Percentiles rank a stretch among this genome's conserved stretches.
Conservation (phyloP, 1,140 invertebrate species). For the Drosophila ambigua region DNA sequence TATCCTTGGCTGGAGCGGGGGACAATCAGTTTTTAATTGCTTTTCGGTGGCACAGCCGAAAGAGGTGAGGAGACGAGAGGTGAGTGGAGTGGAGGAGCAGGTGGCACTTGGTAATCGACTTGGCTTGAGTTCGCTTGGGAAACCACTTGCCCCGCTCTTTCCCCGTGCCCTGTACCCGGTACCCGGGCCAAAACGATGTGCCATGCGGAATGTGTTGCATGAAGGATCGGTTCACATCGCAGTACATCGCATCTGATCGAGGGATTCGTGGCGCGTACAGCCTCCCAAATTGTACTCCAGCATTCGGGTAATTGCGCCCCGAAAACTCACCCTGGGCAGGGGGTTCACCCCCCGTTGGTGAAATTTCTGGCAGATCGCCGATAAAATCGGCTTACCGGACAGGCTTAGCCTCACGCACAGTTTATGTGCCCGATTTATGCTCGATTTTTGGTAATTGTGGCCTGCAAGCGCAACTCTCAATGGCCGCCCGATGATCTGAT, state of each 20-base stretch:
- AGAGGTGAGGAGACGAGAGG: slow-evolving; percentile 2
- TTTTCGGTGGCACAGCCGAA: slow-evolving; percentile 25
- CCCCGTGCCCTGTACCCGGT: not conserved
- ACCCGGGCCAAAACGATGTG: slow-evolving; percentile 53
- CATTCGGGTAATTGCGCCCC: slow-evolving; percentile 50
- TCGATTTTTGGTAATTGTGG: slow-evolving; percentile 47
- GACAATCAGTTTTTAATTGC: slow-evolving; percentile 78
- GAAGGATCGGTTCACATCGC: slow-evolving; percentile 20
- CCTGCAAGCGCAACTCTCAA: slow-evolving; percentile 60
- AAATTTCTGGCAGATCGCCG: slow-evolving; percentile 52
- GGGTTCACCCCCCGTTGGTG: slow-evolving; percentile 38
- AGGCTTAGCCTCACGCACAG: slow-evolving; percentile 49
- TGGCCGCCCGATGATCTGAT: slow-evolving; percentile 43
- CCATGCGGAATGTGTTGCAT: slow-evolving; percentile 47
- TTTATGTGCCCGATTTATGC: slow-evolving; percentile 17
- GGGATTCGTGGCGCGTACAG: slow-evolving; percentile 60
- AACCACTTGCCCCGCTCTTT: slow-evolving; percentile 20
- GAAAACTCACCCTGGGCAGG: slow-evolving; percentile 49
- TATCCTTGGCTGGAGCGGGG: slow-evolving; percentile 13
- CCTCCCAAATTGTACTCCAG: slow-evolving; percentile 62
- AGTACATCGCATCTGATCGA: slow-evolving; percentile 43
- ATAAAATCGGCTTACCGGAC: slow-evolving; percentile 74
- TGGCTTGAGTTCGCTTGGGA: too few relatives aligned
- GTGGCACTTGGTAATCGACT: slow-evolving; percentile 43
- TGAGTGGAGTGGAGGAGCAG: slow-evolving; percentile 3